Evolutionary conservation across 37 sponge, comb jelly and placozoan species (phyloP), one percentile per base, ranked within the genome.

Genomic region (Hormiphora californensis): DNA sequence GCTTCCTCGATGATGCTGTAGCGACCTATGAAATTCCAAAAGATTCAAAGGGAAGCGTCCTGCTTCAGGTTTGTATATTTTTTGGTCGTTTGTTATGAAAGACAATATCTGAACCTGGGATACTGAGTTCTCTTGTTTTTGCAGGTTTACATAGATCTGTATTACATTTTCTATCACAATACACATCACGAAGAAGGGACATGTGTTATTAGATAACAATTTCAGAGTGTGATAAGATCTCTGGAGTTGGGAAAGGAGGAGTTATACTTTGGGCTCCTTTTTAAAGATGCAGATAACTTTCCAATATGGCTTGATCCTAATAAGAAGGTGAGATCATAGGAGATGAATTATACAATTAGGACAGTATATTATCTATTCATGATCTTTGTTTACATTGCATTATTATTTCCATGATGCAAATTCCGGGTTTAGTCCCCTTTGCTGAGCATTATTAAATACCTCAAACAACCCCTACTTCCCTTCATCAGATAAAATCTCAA

Each of bases 11-110:
- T 36, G 81, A 73, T 73, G 81, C 44, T 32, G 81, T 73, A 25
- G 81, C 81, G 21, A 73, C 81, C 1, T 73, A 73, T 40, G 81
- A 73, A 19, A 28, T 73, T 41, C 81, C 81, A 28, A 73, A 73
- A 73, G 81, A 73, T 33, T 33, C 81, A 1, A 73, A 73, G 23
- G 81, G 81, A 15, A 11, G 12, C 17, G 81, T 73, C 3, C 44
- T 73, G n/a, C 43, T 40, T 30, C 81, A 73, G 53, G 53, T 49
- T 17, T 49, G 53, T 49, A 49, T 49, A 49, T 49, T 15, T 49
- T 9, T 49, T 17, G 9, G 9, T 49, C 53, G 12, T 15, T 49
- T 49, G 53, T 49, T 49, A 15, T 49, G 9, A 15, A 17, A 17
- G 15, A 49, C 53, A 49, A 17, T 49, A 49, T 49, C 15, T 17